phyloP scores from a whole-genome alignment of 2,113 vertebrate genomes.

The Tauraco erythrolophus region DNA sequence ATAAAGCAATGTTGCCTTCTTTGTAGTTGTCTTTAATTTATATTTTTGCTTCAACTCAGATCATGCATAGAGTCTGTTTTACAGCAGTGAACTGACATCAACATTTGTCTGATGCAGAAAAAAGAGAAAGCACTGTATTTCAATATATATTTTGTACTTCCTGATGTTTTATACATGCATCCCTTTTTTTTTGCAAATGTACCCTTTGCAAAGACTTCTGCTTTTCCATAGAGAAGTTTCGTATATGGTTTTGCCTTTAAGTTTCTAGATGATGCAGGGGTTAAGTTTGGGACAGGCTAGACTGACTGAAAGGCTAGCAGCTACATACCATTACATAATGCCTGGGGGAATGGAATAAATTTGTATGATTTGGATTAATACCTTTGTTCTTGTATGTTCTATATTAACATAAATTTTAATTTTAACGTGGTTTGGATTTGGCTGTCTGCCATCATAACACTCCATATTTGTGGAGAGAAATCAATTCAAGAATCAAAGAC shows the following conservation, averaged over 20 bases:
- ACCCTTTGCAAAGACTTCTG: not conserved
- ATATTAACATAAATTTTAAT: not conserved
- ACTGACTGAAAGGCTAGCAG: not conserved
- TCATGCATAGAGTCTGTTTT: not conserved
- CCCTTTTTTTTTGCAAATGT: not conserved
- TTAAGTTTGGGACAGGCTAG: not conserved
- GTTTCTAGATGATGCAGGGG: not conserved
- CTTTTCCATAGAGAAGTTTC: not conserved
- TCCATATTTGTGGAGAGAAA: not conserved
- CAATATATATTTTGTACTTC: not conserved
- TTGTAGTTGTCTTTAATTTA: not conserved
- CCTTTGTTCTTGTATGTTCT: not conserved
- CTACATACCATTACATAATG: accelerated
- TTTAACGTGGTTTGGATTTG: not conserved
- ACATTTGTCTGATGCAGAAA: not conserved
- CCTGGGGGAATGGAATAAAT: not conserved
- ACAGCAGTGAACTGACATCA: not conserved
- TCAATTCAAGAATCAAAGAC: not conserved
- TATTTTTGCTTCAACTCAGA: not conserved
- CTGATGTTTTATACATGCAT: not conserved
- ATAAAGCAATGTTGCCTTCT: not conserved
- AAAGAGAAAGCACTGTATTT: not conserved
- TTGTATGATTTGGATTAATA: not conserved
- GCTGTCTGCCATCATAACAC: not conserved
- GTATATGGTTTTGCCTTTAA: not conserved